A percentile compares a stretch with the other conserved stretches of the same genome.
These are phyloP conservation scores for Micromys minutus DNA, from an alignment of 2,113 vertebrate genomes.

Conservation along the genomic window DNA sequence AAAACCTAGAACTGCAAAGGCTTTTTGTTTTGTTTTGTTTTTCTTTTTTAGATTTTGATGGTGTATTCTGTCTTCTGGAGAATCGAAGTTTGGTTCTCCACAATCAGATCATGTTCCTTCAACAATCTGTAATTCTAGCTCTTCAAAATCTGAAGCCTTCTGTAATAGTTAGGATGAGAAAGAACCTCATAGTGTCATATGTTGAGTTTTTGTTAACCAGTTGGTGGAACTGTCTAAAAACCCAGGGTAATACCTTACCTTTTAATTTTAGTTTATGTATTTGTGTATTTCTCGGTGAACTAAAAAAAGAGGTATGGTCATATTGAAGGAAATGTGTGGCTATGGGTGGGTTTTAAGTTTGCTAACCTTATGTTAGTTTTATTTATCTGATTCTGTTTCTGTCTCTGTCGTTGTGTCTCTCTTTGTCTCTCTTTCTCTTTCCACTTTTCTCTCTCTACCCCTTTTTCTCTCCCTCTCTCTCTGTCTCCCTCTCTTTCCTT, in stretches of 20 bases:
- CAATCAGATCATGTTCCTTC: not conserved
- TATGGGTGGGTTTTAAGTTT: not conserved
- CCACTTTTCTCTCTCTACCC: rapidly evolving
- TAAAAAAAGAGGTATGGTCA: not conserved
- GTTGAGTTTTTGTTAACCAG: not conserved
- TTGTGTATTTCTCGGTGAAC: no score
- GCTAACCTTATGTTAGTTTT: no score
- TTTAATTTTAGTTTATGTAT: no score
- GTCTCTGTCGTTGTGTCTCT: not conserved
- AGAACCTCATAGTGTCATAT: not conserved
- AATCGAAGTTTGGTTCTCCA: not conserved
- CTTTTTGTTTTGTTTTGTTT: no score
- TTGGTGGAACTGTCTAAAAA: not conserved
- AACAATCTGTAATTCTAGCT: not conserved
- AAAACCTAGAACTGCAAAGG: not conserved
- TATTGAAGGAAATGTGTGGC: not conserved
- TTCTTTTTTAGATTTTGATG: not conserved
- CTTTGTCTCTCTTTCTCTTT: not conserved
- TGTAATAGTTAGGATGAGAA: not conserved
- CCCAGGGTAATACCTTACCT: no score
- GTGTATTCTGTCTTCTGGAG: not conserved
- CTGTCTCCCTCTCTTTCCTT: not conserved
- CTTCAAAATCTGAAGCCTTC: no score
- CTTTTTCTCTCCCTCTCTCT: no score
- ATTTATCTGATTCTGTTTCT: not conserved